phyloP scores from a whole-genome alignment of 2,797 vertebrate genomes.

The Onychomys torridus region DNA sequence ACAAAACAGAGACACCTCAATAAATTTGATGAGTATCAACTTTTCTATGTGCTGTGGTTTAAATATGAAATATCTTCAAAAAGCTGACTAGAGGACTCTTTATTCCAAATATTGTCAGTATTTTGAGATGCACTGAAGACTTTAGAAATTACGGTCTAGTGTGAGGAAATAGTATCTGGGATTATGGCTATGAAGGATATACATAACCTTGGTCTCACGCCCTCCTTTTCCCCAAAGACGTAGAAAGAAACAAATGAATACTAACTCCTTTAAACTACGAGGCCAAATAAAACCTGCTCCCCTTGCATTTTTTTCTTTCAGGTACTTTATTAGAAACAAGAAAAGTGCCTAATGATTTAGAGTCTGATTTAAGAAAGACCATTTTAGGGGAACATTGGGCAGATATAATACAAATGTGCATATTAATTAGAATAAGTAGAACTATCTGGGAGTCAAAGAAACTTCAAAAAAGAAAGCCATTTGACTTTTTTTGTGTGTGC shows the following conservation, averaged over 20 bases:
- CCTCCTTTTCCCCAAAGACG: neutral
- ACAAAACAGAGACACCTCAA: neutral
- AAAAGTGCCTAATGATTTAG: neutral
- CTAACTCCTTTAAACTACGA: neutral
- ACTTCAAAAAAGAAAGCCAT: neutral
- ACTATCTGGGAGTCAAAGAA: neutral
- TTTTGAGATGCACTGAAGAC: neutral
- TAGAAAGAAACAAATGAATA: neutral
- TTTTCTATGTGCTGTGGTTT: neutral
- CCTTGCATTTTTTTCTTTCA: neutral
- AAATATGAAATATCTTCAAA: neutral
- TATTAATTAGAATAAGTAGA: neutral
- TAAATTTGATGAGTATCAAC: neutral
- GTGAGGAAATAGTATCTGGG: neutral
- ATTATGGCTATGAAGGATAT: neutral
- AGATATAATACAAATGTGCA: neutral
- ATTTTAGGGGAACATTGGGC: neutral
- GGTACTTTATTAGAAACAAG: neutral
- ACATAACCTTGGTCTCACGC: neutral
- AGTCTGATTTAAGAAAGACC: neutral
- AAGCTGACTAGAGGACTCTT: too few relatives aligned
- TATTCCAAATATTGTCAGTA: neutral
- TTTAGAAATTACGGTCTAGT: neutral
- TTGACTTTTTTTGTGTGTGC: neutral
- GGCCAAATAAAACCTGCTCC: neutral